Percentiles rank a stretch among this genome's conserved stretches.
Conservation (phyloP, 2,888 invertebrate genomes). For the Lochmaea capreae region DNA sequence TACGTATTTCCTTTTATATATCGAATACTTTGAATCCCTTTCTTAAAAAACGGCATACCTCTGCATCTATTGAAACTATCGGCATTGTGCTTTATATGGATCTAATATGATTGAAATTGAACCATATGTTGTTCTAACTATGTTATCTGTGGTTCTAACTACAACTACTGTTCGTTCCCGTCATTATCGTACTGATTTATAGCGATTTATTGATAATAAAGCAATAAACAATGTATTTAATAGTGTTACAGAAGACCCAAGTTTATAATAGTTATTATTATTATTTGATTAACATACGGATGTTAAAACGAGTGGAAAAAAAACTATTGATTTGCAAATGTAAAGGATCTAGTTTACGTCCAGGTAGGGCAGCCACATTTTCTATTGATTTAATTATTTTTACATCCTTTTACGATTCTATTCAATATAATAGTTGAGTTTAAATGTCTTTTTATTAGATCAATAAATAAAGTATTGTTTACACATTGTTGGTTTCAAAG, state of each 20-base stretch:
- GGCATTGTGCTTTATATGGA: conserved; percentile 58
- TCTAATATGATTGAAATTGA: conserved; percentile 55
- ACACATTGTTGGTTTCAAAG: too few species aligned
- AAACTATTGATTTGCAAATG: not conserved
- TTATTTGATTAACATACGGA: conserved; percentile 8
- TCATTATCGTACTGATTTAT: conserved; percentile 19
- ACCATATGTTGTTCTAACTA: conserved; percentile 42
- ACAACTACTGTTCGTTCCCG: conserved; percentile 5
- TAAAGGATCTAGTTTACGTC: not conserved
- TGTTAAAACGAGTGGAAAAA: not conserved
- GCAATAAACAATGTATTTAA: conserved; percentile 19
- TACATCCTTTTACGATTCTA: too few species aligned
- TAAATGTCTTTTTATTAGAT: too few species aligned
- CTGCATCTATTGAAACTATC: conserved; percentile 45
- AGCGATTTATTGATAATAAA: conserved; percentile 6
- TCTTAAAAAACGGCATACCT: not conserved
- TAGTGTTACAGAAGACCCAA: not conserved
- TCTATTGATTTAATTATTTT: too few species aligned
- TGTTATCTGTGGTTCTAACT: conserved; percentile 19
- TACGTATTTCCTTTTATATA: not conserved
- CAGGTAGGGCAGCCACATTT: not conserved
- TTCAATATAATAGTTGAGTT: too few species aligned
- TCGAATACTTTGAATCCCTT: not conserved
- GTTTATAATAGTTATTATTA: not conserved
- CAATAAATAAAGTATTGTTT: too few species aligned